These are phyloP conservation scores for Lonchura striata DNA, from an alignment of 2,113 vertebrate genomes.

Conservation along the genomic window DNA sequence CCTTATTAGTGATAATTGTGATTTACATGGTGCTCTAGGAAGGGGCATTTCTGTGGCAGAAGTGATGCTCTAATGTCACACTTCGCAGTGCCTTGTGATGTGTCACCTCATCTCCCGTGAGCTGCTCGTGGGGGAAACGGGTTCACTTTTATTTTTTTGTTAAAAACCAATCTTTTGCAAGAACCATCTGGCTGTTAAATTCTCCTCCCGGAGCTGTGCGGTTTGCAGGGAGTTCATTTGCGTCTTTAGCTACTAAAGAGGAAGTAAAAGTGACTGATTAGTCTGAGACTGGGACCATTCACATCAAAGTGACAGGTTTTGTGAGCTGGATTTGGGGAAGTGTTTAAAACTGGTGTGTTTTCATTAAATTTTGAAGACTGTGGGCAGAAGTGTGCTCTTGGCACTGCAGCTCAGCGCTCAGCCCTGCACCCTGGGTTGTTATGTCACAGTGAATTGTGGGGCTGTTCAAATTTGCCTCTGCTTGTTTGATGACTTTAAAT, in stretches of 20 bases:
- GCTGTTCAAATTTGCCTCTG: not conserved
- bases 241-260: conserved; percentile 46
- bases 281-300: conserved; percentile 29
- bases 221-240: conserved; percentile 60
- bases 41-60: not conserved
- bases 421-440: not conserved
- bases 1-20: not conserved
- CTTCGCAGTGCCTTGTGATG: not conserved
- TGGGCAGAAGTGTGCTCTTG: not conserved
- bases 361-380: conserved; percentile 33
- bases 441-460: conserved; percentile 26
- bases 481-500: conserved; percentile 36
- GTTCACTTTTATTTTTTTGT: not conserved
- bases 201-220: conserved; percentile 30
- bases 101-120: not conserved
- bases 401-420: not conserved
- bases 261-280: conserved; percentile 62
- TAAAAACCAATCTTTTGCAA: conserved; percentile 20
- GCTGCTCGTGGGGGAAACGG: not conserved
- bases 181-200: conserved; percentile 57
- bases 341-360: conserved; percentile 43
- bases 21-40: not conserved
- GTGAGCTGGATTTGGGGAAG: conserved; percentile 34
- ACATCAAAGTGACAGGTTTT: conserved; percentile 58
- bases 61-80: not conserved